These are phyloP conservation scores for Stomorhina lunata DNA, from an alignment of 2,888 invertebrate genomes.

Conservation along the genomic window DNA sequence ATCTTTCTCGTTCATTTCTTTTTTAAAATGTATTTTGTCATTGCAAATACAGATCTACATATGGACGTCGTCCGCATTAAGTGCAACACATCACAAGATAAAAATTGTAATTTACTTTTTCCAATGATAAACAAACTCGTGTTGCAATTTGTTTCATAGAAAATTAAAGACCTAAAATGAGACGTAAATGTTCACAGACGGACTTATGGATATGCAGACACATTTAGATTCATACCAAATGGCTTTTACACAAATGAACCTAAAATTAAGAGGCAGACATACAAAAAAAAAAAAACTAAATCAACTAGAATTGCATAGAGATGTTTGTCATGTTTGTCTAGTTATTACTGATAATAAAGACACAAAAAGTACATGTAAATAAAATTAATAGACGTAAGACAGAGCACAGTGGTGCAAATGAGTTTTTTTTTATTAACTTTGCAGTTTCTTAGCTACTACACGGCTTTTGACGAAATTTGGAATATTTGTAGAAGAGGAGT, in stretches of 20 bases:
- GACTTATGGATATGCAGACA: no score
- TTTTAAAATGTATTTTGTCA: neutral
- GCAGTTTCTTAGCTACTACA: no score
- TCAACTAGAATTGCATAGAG: neutral
- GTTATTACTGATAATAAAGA: neutral
- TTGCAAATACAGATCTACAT: neutral
- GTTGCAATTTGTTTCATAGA: constrained; percentile 12
- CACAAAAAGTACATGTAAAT: neutral
- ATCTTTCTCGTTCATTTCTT: no score
- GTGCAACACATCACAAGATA: neutral
- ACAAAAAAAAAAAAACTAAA: neutral
- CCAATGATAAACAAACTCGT: constrained; percentile 4
- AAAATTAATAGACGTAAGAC: neutral
- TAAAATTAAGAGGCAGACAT: neutral
- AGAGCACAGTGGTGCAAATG: neutral
- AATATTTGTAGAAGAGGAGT: no score
- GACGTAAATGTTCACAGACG: constrained; percentile 11
- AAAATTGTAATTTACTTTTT: neutral
- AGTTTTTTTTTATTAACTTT: no score
- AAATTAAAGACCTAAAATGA: constrained; percentile 24
- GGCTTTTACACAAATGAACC: constrained; percentile 1
- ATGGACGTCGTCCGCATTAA: no score
- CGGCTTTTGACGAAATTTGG: no score
- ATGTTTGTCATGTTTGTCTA: neutral
- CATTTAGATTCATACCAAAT: neutral